These are phyloP conservation scores for Dolichoris vasculosae DNA, from an alignment of 1,140 invertebrate genomes.

Conservation along the genomic window DNA sequence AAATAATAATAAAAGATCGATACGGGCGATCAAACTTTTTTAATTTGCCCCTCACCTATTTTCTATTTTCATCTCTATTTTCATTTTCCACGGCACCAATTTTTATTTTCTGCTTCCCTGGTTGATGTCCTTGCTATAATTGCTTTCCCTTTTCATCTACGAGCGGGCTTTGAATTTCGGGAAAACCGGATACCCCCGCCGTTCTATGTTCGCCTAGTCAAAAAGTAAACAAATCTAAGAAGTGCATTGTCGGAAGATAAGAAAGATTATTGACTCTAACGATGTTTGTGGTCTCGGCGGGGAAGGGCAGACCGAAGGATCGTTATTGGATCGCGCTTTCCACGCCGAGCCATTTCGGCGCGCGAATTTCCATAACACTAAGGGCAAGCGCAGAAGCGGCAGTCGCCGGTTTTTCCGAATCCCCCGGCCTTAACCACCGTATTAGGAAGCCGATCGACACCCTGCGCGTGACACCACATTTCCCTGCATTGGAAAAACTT, in stretches of 20 bases:
- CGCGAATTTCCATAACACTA: background rate
- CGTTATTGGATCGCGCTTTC: background rate
- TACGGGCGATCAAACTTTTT: background rate
- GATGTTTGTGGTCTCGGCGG: background rate
- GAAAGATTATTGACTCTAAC: background rate
- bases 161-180: slow-evolving; percentile 6
- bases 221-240: slow-evolving; percentile 44
- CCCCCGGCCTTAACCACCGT: no score
- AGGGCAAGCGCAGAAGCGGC: background rate
- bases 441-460: no score
- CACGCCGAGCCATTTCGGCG: background rate
- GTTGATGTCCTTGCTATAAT: slow-evolving; percentile 44
- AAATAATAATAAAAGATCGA: background rate
- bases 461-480: background rate
- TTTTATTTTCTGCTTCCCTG: slow-evolving; percentile 40
- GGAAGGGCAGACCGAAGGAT: background rate
- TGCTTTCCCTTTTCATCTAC: slow-evolving; percentile 45
- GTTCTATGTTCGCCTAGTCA: slow-evolving; percentile 22
- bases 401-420: background rate
- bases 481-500: background rate
- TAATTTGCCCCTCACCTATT: background rate
- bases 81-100: slow-evolving; percentile 25
- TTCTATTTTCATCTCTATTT: background rate
- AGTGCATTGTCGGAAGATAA: slow-evolving; percentile 12
- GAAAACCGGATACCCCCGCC: background rate